phyloP scores from a whole-genome alignment of 2,113 vertebrate genomes.

The Sander vitreus region DNA sequence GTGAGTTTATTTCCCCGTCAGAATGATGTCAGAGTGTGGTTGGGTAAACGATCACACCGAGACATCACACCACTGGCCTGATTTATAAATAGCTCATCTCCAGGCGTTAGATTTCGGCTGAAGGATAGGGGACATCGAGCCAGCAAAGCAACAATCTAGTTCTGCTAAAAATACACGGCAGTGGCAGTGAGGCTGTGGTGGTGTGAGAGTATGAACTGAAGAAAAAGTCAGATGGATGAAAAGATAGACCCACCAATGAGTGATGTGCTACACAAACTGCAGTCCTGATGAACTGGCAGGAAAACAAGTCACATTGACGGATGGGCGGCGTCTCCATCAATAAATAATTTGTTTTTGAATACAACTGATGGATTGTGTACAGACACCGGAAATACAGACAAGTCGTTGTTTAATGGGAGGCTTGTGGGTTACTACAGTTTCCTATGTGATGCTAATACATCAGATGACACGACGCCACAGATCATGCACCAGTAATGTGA shows the following conservation, averaged over 20 bases:
- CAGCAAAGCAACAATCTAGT: conserved; percentile 56
- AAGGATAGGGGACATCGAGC: conserved; percentile 45
- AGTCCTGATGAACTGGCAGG: conserved; percentile 11
- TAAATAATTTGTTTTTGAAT: conserved; percentile 24
- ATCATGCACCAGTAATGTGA: conserved; percentile 59
- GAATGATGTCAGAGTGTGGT: conserved; percentile 31
- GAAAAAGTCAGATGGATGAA: conserved; percentile 27
- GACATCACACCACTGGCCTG: conserved; percentile 46
- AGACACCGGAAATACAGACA: conserved; percentile 27
- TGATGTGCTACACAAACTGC: conserved; percentile 32
- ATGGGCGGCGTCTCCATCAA: conserved; percentile 10
- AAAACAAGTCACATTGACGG: conserved; percentile 32
- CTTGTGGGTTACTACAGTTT: conserved; percentile 45
- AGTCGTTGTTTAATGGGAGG: conserved; percentile 5
- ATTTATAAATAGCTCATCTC: conserved; percentile 66
- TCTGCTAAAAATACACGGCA: conserved; percentile 68
- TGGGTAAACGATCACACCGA: conserved; percentile 47
- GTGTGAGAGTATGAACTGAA: conserved; percentile 37
- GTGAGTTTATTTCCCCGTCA: neutral
- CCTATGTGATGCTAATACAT: conserved; percentile 18
- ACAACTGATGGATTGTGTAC: conserved; percentile 3
- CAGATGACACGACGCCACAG: conserved; percentile 26
- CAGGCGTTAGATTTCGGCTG: conserved; percentile 48
- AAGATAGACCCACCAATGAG: conserved; percentile 16
- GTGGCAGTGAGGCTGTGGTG: conserved; percentile 24